Evolutionary conservation across 2,888 invertebrate species (phyloP).

Genomic region (Platycheirus rosarum): DNA sequence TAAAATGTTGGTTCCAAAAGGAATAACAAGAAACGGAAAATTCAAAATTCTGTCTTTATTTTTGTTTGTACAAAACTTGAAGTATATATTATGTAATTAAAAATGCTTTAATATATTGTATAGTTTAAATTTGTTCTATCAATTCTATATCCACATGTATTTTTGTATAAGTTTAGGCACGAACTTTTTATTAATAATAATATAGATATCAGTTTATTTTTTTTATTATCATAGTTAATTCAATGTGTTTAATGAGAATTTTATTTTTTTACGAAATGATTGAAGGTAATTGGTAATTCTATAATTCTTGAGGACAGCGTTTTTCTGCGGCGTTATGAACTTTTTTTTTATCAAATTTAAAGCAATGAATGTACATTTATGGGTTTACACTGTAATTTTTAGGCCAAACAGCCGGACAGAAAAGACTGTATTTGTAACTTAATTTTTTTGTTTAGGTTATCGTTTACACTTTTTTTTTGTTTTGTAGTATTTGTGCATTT

Average conservation of each 20-base stretch:
- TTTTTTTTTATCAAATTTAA: constrained; percentile 56
- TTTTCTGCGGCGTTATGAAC: constrained; percentile 75
- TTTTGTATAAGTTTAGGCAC: constrained; percentile 64
- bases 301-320: constrained; percentile 74
- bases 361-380: constrained; percentile 35
- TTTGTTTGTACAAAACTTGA: constrained; percentile 43
- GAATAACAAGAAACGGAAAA: constrained; percentile 7
- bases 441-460: constrained; percentile 70
- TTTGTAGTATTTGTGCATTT: constrained; percentile 72
- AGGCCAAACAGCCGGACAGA: constrained; percentile 48
- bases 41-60: constrained; percentile 11
- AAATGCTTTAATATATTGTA: constrained; percentile 40
- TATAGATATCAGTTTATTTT: constrained; percentile 29
- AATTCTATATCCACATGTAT: constrained; percentile 33
- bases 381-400: constrained; percentile 48
- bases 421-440: constrained; percentile 32
- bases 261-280: constrained; percentile 55
- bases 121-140: constrained; percentile 30
- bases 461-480: constrained; percentile 75
- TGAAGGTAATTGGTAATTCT: constrained; percentile 43
- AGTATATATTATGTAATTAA: constrained; percentile 26
- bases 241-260: constrained; percentile 61
- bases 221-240: constrained; percentile 26
- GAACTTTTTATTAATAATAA: constrained; percentile 47
- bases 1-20: constrained; percentile 59